Evolutionary conservation across 2,888 invertebrate species (phyloP), one percentile per base, ranked within the genome.

Genomic region (Idaea biselata): DNA sequence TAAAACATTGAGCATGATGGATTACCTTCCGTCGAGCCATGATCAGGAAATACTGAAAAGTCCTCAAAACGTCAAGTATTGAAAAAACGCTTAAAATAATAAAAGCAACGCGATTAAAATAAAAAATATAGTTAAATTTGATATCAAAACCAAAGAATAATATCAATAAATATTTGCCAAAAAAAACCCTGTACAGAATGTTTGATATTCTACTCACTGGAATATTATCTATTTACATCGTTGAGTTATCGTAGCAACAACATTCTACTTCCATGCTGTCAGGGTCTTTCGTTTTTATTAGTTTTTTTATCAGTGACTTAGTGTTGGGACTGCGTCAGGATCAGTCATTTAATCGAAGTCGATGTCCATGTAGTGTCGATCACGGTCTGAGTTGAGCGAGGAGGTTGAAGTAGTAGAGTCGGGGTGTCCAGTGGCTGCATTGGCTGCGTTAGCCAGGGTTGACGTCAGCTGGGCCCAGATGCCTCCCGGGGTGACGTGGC

Each of bases 321-420:
- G 16, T 55, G 8, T 16, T 0, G 7, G 17, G 55, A 16, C 55
- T 17, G 56, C 53, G 16, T 16, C 18, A 14, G 32, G 55, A 14
- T 17, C 16, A 44, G 54, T 60, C 62, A 59, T 54, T 72, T 91
- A 91, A 71, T 91, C 91, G 76, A 80, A 92, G 78, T 93, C 93
- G 60, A 93, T 87, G 81, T 93, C 93, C 87, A 91, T 91, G 79
- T 91, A 72, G 71, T 85, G 83, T 60, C 77, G 78, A 69, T 81
- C 83, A 66, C 79, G 75, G 58, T 82, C 83, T 61, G 81, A 79
- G 68, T 73, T 75, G 61, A 80, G 79, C 67, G 80, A 78, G 31
- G 79, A 72, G 16, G 78, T 63, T 3, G 78, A 76, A 25, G 74
- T 73, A 25, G 74, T 73, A 70, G 74, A 74, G 63, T 68, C 68